Percentiles rank a stretch among this genome's conserved stretches.
Conservation (phyloP, 2,113 vertebrate genomes). For the Pholis gunnellus region DNA sequence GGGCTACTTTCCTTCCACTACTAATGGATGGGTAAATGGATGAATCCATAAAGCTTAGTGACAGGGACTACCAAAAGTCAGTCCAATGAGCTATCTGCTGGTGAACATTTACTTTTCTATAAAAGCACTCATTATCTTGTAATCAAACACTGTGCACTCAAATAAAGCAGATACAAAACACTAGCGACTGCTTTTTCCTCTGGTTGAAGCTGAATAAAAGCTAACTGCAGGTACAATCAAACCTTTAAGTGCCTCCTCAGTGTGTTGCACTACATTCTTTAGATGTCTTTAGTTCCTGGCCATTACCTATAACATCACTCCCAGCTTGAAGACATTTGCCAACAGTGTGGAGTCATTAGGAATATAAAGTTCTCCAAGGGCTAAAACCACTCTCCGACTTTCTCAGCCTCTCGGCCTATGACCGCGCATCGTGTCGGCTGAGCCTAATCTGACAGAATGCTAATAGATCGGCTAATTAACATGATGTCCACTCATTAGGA, state of each 20-base stretch:
- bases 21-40: conserved; percentile 2
- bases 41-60: conserved; percentile 6
- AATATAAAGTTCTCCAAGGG: conserved; percentile 39
- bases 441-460: conserved; percentile 75
- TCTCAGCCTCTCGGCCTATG: conserved; percentile 56
- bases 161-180: neutral
- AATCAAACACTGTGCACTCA: conserved; percentile 5
- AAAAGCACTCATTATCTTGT: neutral
- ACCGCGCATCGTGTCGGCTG: conserved; percentile 39
- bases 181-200: neutral
- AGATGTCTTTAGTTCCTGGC: conserved; percentile 45
- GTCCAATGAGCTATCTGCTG: neutral
- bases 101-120: neutral
- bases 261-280: conserved; percentile 24
- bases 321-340: conserved; percentile 36
- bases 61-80: neutral
- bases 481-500: conserved; percentile 74
- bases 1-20: neutral
- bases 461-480: conserved; percentile 75
- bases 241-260: conserved; percentile 2
- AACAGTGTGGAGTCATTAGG: conserved; percentile 29
- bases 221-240: conserved; percentile 20
- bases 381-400: conserved; percentile 44
- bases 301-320: conserved; percentile 49
- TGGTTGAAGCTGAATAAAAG: conserved; percentile 2